phyloP scores from a whole-genome alignment of 1,140 invertebrate genomes.

The Drosophila ironensis region DNA sequence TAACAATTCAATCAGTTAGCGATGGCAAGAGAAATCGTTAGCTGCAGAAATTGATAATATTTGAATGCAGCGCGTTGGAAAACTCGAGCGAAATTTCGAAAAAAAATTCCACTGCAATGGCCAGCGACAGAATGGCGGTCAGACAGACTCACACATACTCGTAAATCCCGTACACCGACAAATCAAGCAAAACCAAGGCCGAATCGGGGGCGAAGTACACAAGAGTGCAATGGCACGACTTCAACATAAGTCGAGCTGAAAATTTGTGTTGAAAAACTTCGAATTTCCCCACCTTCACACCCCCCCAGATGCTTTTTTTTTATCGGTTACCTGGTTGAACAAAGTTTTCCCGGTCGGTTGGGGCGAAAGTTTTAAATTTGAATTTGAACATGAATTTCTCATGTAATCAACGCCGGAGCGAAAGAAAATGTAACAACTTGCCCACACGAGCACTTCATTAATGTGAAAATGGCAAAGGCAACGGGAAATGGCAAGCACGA shows the following conservation, averaged over 20 bases:
- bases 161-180: conserved; percentile 13
- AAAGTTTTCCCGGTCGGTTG: conserved; percentile 29
- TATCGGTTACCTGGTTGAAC: conserved; percentile 24
- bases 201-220: neutral
- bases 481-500: conserved; percentile 47
- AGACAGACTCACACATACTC: conserved; percentile 22
- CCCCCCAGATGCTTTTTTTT: no score
- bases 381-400: conserved; percentile 75
- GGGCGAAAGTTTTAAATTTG: conserved; percentile 65
- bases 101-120: conserved; percentile 55
- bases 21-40: conserved; percentile 45
- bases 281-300: neutral
- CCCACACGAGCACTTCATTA: conserved; percentile 72
- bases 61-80: conserved; percentile 70
- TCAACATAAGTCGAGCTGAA: conserved; percentile 46
- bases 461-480: conserved; percentile 50
- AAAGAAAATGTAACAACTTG: conserved; percentile 47
- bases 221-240: conserved; percentile 36
- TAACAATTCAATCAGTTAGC: conserved; percentile 80
- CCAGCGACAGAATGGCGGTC: conserved; percentile 29
- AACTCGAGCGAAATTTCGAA: conserved; percentile 30
- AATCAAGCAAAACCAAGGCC: conserved; percentile 17
- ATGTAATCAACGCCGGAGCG: conserved; percentile 62
- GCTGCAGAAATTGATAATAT: conserved; percentile 67
- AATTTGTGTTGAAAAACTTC: conserved; percentile 31